phyloP scores from a whole-genome alignment of 2,113 vertebrate genomes.

The Athene cunicularia region DNA sequence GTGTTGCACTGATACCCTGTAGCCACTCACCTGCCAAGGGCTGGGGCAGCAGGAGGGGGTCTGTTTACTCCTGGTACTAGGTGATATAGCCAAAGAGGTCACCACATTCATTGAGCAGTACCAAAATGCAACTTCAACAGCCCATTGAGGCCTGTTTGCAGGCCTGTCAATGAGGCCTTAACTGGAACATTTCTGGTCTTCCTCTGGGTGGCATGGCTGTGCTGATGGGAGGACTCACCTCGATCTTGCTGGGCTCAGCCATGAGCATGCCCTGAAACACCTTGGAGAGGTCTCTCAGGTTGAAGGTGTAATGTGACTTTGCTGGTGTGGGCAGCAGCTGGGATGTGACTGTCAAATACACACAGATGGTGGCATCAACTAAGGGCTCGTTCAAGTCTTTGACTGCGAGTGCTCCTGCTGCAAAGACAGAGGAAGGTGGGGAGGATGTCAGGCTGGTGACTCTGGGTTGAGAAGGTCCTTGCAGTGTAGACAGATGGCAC shows the following conservation, averaged over 20 bases:
- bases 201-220: not conserved
- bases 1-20: not conserved
- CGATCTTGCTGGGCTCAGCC: slow-evolving; percentile 79
- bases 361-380: slow-evolving; percentile 81
- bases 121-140: not conserved
- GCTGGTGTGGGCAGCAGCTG: slow-evolving; percentile 91
- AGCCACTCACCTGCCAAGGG: not conserved
- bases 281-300: slow-evolving; percentile 91
- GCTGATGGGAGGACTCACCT: slow-evolving; percentile 73
- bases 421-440: slow-evolving; percentile 8
- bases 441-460: not conserved
- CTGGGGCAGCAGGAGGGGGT: not conserved
- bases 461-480: not conserved
- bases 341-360: slow-evolving; percentile 85
- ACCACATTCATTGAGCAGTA: not conserved
- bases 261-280: slow-evolving; percentile 95
- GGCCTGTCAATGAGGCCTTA: not conserved
- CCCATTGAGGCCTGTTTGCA: not conserved
- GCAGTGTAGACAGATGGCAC: not conserved
- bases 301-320: slow-evolving; percentile 94
- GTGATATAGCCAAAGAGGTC: not conserved
- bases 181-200: not conserved
- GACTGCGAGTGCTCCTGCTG: slow-evolving; percentile 74
- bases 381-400: slow-evolving; percentile 76
- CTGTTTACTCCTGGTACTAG: not conserved